Conservation (phyloP, 2,797 vertebrate genomes). For the Ptychobarbus kaznakovi region DNA sequence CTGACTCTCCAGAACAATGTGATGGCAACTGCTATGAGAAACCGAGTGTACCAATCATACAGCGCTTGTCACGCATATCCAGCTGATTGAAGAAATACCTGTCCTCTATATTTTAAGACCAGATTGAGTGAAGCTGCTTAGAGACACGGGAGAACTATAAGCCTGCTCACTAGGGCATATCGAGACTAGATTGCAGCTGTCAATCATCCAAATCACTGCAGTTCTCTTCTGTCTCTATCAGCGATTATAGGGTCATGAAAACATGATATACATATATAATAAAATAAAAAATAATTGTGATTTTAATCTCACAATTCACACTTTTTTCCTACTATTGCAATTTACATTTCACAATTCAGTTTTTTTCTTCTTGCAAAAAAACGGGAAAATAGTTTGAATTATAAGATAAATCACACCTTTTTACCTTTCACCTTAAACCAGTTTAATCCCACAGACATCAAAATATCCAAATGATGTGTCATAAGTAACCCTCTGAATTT, state of each 20-base stretch:
- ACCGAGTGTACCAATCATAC: constrained; percentile 19
- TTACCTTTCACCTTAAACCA: no score
- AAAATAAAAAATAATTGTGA: no score
- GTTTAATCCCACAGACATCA: no score
- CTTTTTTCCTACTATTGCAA: no score
- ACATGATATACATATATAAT: neutral
- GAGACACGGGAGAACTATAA: neutral
- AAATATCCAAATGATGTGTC: no score
- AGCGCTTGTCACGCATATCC: constrained; percentile 14
- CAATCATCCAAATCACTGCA: constrained; percentile 53
- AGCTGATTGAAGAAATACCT: neutral
- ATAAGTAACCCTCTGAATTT: no score
- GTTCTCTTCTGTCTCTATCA: constrained; percentile 67
- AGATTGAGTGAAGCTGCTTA: neutral
- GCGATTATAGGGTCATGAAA: constrained; percentile 60
- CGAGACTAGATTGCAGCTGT: constrained; percentile 49
- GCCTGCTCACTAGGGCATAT: neutral
- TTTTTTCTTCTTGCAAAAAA: no score
- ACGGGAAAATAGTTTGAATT: no score
- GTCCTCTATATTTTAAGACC: constrained; percentile 21
- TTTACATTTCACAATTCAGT: no score
- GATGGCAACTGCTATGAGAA: constrained; percentile 26
- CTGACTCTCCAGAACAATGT: constrained; percentile 43
- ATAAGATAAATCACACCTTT: no score
- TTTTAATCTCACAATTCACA: no score